Evolutionary conservation across 1,140 invertebrate species (phyloP).

Genomic region (Apis florea): DNA sequence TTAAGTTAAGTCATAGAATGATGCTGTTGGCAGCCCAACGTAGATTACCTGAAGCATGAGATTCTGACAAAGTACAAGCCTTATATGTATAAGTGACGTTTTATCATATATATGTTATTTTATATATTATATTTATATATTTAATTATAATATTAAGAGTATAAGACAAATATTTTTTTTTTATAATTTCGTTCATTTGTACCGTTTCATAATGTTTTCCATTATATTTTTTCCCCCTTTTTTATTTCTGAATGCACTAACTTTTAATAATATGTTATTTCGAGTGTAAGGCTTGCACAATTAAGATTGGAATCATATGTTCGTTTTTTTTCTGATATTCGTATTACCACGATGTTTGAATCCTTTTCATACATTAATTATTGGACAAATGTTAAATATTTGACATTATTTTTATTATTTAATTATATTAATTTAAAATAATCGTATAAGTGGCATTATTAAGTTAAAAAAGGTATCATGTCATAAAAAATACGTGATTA

Average conservation of each 20-base stretch:
- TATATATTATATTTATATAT: too few species aligned
- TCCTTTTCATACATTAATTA: background rate
- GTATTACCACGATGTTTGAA: too few species aligned
- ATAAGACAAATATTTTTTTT: background rate
- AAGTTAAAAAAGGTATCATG: background rate
- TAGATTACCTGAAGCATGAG: slow-evolving; percentile 37
- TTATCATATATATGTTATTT: background rate
- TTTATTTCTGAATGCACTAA: background rate
- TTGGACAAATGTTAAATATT: background rate
- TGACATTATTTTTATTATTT: background rate
- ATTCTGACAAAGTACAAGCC: background rate
- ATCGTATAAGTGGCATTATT: background rate
- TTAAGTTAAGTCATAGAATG: slow-evolving; percentile 78
- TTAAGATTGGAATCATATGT: background rate
- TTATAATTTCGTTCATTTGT: slow-evolving; percentile 8
- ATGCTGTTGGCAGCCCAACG: slow-evolving; percentile 74
- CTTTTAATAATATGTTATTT: background rate
- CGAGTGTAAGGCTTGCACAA: background rate
- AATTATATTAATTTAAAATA: background rate
- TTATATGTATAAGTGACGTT: background rate
- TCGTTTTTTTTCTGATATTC: too few species aligned
- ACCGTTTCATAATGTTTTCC: background rate
- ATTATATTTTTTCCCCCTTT: background rate
- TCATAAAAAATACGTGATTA: slow-evolving; percentile 19
- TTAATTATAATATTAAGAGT: background rate